Evolutionary conservation across 1,140 invertebrate genomes (phyloP), one percentile per base, ranked within the genome.

Genomic region (Eulimnadia texana): DNA sequence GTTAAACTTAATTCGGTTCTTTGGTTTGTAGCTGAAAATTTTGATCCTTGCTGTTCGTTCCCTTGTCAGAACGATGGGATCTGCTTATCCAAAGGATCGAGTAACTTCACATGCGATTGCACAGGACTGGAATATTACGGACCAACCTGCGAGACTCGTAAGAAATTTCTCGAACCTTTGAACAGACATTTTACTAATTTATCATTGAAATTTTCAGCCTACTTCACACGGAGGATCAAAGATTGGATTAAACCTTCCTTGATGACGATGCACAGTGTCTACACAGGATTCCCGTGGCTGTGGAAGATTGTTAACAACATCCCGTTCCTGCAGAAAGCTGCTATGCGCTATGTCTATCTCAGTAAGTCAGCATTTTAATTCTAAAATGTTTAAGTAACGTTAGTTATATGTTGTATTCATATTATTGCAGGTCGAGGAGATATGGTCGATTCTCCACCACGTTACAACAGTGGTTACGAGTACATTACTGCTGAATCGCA

Each of bases 401-500:
- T 23, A 23, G 19, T 9, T n/a, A 53, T 24, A 13, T 58, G 42
- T 9, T 54, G 51, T 65, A 29, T 13, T 33, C 24, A n/a, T 52
- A 25, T 11, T n/a, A 50, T 61, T 33, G 24, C 68, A 73, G 72
- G 67, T 29, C 65, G 72, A 22, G 67, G 67, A 10, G 64, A 66
- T 19, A 63, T 71, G 51, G 63, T 74, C 13, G 71, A 73, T 63
- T 70, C 67, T 22, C 72, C 72, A 13, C 64, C 70, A 0, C 61
- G 68, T 9, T 72, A 69, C 61, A 64, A 61, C 33, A 64, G 47
- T 19, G 63, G 63, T 29, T 54, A 60, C 53, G 64, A 63, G 1
- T 74, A 73, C 64, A 67, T 70, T 19, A 74, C 72, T 1, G 60
- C 73, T 19, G 69, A 73, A n/a, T 68, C 72, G 2, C 66, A 69